Evolutionary conservation across 2,888 invertebrate species (phyloP), one percentile per base, ranked within the genome.

Genomic region (Drosophila emarginata): DNA sequence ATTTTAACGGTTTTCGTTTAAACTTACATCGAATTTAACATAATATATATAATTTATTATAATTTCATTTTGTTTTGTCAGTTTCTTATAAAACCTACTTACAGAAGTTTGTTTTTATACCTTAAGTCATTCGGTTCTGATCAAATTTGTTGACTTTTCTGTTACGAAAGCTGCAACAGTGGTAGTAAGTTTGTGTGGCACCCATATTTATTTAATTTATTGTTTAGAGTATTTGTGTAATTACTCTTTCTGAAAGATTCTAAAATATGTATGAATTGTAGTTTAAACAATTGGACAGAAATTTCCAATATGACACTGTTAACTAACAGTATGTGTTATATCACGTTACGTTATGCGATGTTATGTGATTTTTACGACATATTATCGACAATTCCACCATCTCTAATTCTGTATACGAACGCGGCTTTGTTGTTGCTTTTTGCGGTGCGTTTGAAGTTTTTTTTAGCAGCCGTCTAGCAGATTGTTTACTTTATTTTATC

Each of bases 341-440:
- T 9, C 32, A 32, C 32, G 32, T 32, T 21, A 6, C 39, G 4
- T 11, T 14, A 9, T 7, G 5, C n/a, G n/a, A n/a, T n/a, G n/a
- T 26, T 45, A 39, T 15, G 37, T 23, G 52, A 39, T 53, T 9
- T 9, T 32, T 4, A 26, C 11, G 52, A 14, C 51, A 12, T 15
- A 37, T 56, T 15, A 56, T 56, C 56, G 56, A 37, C 21, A n/a
- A 37, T 9, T 56, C 12, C 18, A n/a, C 36, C 78, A 79, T 39
- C 80, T 52, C 80, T 79, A 72, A 45, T 78, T 79, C 75, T 79
- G 78, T 79, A 79, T 80, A 79, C 74, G 77, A 79, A 78, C 80
- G 69, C 80, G 77, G 79, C 71, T 78, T 81, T 78, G 78, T 80
- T 83, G 71, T 68, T 51, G 59, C 14, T 36, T 79, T 28, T 36